Conservation (phyloP, 37 sponge, comb jelly and placozoan species). For the Axinella damicornis region DNA sequence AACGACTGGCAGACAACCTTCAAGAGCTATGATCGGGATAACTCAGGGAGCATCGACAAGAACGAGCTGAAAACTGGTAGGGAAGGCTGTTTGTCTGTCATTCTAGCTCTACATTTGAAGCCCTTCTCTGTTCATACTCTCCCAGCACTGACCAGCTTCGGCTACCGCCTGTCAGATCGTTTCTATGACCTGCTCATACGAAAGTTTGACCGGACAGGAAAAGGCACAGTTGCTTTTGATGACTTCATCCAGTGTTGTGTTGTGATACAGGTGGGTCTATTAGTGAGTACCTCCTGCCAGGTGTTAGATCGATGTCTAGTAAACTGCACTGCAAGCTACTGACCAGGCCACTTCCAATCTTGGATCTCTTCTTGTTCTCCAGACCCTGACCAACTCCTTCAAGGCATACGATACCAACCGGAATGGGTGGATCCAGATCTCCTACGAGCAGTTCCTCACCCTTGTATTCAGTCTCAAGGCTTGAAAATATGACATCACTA, state of each 20-base stretch:
- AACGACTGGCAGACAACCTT: constrained; percentile 98
- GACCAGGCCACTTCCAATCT: too few species aligned
- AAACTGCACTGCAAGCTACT: too few species aligned
- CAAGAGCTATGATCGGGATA: constrained; percentile 92
- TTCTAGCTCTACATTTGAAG: neutral
- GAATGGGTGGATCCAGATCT: constrained; percentile 96
- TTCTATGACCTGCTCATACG: constrained; percentile 89
- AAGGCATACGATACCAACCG: constrained; percentile 90
- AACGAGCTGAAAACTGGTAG: constrained; percentile 88
- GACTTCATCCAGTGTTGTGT: constrained; percentile 99
- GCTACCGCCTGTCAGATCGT: constrained; percentile 90
- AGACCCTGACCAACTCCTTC: constrained; percentile 97
- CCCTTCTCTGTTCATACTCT: neutral
- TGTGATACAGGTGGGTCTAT: constrained; percentile 89
- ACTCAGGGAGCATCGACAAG: constrained; percentile 95
- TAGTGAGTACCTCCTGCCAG: too few species aligned
- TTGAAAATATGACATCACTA: neutral
- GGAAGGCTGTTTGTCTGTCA: too few species aligned
- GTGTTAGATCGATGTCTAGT: too few species aligned
- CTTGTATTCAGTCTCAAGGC: constrained; percentile 91
- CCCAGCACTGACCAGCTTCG: constrained; percentile 83
- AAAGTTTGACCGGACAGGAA: constrained; percentile 96
- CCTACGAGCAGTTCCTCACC: constrained; percentile 97
- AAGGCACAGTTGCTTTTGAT: constrained; percentile 91
- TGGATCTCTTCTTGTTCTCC: neutral